Evolutionary conservation across 1,140 invertebrate genomes (phyloP).

Genomic region (Cydia strobilella): DNA sequence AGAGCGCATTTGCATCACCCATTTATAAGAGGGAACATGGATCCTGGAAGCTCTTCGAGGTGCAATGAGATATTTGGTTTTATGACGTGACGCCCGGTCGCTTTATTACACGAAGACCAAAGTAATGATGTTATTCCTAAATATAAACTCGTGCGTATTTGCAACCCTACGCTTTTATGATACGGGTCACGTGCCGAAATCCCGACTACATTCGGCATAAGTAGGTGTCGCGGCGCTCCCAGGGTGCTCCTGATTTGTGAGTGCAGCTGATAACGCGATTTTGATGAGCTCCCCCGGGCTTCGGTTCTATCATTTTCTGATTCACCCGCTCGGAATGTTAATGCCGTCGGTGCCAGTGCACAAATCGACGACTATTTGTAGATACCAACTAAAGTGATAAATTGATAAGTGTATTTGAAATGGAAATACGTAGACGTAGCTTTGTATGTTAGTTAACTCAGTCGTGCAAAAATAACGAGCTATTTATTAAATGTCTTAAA

Average conservation of each 20-base stretch:
- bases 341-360: slow-evolving; percentile 27
- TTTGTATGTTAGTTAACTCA: slow-evolving; percentile 15
- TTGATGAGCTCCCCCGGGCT: slow-evolving; percentile 43
- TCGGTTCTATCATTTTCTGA: slow-evolving; percentile 37
- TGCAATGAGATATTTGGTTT: slow-evolving; percentile 42
- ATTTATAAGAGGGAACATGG: slow-evolving; percentile 45
- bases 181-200: not conserved
- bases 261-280: slow-evolving; percentile 50
- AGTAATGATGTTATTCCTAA: slow-evolving; percentile 2
- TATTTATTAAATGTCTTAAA: no score
- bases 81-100: slow-evolving; percentile 42
- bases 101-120: slow-evolving; percentile 41
- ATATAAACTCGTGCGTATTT: slow-evolving; percentile 11
- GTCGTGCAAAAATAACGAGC: not conserved
- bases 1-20: slow-evolving; percentile 56
- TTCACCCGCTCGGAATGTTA: slow-evolving; percentile 31
- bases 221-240: slow-evolving; percentile 25
- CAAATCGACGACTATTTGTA: slow-evolving; percentile 24
- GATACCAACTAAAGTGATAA: slow-evolving; percentile 21
- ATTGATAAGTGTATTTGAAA: slow-evolving; percentile 11
- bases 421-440: not conserved
- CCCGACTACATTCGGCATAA: slow-evolving; percentile 13
- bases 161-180: not conserved
- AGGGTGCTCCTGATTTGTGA: slow-evolving; percentile 41
- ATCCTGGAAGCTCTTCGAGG: slow-evolving; percentile 31